phyloP scores from a whole-genome alignment of 1,140 invertebrate species.

The Heliothis virescens region DNA sequence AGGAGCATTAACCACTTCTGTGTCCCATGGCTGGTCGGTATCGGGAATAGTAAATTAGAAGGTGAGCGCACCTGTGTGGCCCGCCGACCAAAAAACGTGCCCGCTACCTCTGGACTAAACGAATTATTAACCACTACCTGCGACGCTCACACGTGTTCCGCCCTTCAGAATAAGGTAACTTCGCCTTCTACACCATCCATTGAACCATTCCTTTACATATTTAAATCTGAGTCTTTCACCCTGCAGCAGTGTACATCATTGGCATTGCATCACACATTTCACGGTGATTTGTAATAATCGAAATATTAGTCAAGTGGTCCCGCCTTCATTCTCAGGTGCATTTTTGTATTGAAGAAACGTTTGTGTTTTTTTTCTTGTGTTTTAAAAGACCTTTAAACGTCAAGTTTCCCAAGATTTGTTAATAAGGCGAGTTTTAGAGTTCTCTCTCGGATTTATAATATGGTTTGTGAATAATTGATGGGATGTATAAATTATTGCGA shows the following conservation, averaged over 20 bases:
- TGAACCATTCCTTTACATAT: conserved; percentile 47
- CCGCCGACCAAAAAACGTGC: conserved; percentile 78
- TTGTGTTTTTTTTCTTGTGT: conserved; percentile 80
- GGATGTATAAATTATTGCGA: not conserved
- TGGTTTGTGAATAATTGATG: not conserved
- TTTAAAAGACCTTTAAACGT: conserved; percentile 81
- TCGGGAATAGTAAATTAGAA: conserved; percentile 83
- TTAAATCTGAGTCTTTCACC: not conserved
- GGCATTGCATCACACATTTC: conserved; percentile 32
- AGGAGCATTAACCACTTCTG: conserved; percentile 68
- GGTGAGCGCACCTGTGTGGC: conserved; percentile 82
- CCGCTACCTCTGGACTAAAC: conserved; percentile 82
- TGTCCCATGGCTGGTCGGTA: conserved; percentile 69
- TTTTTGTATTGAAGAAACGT: conserved; percentile 84
- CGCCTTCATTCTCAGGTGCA: conserved; percentile 86
- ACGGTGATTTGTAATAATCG: conserved; percentile 77
- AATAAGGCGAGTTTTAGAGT: conserved; percentile 76
- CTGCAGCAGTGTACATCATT: conserved; percentile 54
- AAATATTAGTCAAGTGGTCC: conserved; percentile 83
- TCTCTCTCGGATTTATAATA: conserved; percentile 52
- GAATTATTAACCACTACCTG: conserved; percentile 84
- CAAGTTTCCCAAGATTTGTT: conserved; percentile 82
- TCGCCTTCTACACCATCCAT: conserved; percentile 49
- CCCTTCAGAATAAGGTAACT: conserved; percentile 40
- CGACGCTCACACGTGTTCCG: conserved; percentile 64